Evolutionary conservation across 1,140 invertebrate genomes (phyloP), one percentile per base, ranked within the genome.

Genomic region (Lamellibrachia luymesi): DNA sequence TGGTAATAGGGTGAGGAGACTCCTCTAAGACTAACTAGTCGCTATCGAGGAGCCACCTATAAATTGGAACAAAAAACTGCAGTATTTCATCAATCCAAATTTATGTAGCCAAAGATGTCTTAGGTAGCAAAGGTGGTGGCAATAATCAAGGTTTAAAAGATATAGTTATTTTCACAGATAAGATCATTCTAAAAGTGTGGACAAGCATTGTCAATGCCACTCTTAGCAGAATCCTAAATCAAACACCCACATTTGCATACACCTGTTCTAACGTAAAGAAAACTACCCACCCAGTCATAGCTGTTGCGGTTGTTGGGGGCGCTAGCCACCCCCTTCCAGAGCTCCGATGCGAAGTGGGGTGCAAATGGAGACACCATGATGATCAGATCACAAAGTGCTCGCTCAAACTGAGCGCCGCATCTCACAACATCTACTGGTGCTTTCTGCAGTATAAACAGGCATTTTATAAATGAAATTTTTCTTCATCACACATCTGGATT

Each of bases 291-390:
- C 93, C 92, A 92, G 93, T 52, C 17, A 92, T 92, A 49, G 17
- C 92, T 51, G 27, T 92, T 90, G 80, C 93, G 92, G 64, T 91
- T 94, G 51, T 64, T 93, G 51, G 93, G 56, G 51, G 92, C 51
- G 51, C 49, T 92, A 38, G 97, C 95, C 95, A 98, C 97, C 56
- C 97, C 98, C 52, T 97, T 96, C 99, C 98, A 99, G 52, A 99
- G 96, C 96, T 99, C 98, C 1, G 98, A 98, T 13, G 98, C 97
- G 96, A 99, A 99, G 96, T 98, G 98, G 10, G 99, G 98, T 6
- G 98, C 97, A 94, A 99, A 97, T 0, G 98, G 98, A 4, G 98
- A 97, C 4, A 99, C 95, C 97, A 99, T 98, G 93, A 99, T 98
- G 91, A 99, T 97, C 94, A 98, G 97, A 22, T 97, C 96, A 27